Base-by-base conservation (phyloP, 2,113 vertebrate species). In the Aplodontia rufa region DNA sequence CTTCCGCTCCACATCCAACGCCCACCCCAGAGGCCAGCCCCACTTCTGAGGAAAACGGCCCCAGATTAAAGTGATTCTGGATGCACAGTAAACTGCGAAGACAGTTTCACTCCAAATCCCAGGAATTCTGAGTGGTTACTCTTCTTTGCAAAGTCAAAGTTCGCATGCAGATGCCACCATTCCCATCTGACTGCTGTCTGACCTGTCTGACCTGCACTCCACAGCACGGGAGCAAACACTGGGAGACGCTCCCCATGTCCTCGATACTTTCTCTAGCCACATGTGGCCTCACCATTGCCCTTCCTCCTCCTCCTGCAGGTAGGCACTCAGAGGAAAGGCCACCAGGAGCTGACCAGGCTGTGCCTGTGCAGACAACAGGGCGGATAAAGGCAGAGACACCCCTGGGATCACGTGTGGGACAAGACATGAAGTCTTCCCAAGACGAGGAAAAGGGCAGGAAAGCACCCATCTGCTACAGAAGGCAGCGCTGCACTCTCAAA, bases 241-340 rank as follows among this genome's bases (percentile, higher is more conserved):
- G 55, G 69, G n/a, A 60, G 12, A 11, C 0, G 14, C 4, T 20
- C 72, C 55, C 2, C 14, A 10, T 47, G 28, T 49, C 20, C 74
- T 3, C 3, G 10, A 66, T 3, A 14, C 11, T 58, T 40, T 49
- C 84, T 24, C 83, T 9, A 37, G 51, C 12, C 75, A 16, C 1
- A 58, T 42, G 32, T 20, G 58, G 35, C 28, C 0, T 10, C 3
- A 8, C 45, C 8, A 5, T 26, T 0, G 3, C 45, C 5, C 14
- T 4, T 47, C 72, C 58, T 16, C 49, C 1, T 0, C 11, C 30
- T 10, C 30, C 5, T 37, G 66, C 2, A 60, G 87, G 91, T 2
- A 12, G 53, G 26, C 40, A 28, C 20, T 26, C 4, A 3, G 9
- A 11, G 3, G 26, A 30, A 55, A 69, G 24, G 19, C 24, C 2